phyloP scores from a whole-genome alignment of 2,888 invertebrate genomes.

The Clivina fossor region DNA sequence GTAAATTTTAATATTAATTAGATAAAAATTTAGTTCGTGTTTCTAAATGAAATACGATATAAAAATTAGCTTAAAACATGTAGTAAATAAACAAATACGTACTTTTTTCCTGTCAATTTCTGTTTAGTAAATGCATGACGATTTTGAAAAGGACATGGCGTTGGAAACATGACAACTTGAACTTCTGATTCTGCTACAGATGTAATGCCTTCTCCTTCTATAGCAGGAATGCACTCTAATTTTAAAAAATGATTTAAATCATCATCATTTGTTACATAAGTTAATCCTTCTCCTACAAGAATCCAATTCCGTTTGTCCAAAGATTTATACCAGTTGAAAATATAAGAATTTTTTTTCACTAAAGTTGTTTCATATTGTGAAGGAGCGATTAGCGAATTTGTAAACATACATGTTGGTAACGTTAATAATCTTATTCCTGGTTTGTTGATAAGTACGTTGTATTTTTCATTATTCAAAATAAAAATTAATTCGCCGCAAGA shows the following conservation, averaged over 20 bases:
- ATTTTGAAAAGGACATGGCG: conserved; percentile 72
- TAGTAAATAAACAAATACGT: conserved; percentile 32
- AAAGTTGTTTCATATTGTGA: conserved; percentile 64
- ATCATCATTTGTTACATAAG: conserved; percentile 59
- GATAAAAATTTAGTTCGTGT: too few relatives aligned
- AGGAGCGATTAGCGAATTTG: conserved; percentile 72
- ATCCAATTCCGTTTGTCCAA: conserved; percentile 57
- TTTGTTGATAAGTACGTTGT: conserved; percentile 66
- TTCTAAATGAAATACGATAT: too few relatives aligned
- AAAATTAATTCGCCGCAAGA: too few relatives aligned
- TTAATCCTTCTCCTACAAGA: conserved; percentile 58
- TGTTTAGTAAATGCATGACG: conserved; percentile 68
- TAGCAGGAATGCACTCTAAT: conserved; percentile 56
- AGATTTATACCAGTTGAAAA: conserved; percentile 67
- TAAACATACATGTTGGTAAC: conserved; percentile 69
- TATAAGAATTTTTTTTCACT: conserved; percentile 57
- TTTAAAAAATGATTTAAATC: conserved; percentile 70
- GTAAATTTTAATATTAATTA: too few relatives aligned
- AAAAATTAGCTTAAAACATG: conserved; percentile 2
- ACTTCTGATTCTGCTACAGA: conserved; percentile 61
- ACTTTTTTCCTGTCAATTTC: conserved; percentile 61
- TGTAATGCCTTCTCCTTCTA: conserved; percentile 59
- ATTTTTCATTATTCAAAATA: conserved; percentile 57
- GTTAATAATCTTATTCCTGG: conserved; percentile 66
- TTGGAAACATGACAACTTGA: conserved; percentile 68